Evolutionary conservation across 2,888 invertebrate genomes (phyloP).

Genomic region (Itoplectis maculator): DNA sequence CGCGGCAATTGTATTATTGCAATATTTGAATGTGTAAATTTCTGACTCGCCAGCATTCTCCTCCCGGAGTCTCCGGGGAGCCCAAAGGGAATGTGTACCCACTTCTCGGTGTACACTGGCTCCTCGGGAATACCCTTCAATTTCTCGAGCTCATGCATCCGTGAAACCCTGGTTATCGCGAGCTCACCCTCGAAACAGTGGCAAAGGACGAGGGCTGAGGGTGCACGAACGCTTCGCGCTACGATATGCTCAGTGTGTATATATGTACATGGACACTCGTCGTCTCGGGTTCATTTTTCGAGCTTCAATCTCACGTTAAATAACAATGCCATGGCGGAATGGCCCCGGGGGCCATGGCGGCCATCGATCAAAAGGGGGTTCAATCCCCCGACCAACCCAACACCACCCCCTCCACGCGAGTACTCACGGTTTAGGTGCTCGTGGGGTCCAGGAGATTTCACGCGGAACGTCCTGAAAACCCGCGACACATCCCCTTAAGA

Average conservation of each 20-base stretch:
- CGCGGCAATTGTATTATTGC: conserved; percentile 17
- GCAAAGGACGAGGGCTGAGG: conserved; percentile 22
- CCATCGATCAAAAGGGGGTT: conserved; percentile 77
- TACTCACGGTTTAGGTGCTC: not conserved
- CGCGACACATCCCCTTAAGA: conserved; percentile 53
- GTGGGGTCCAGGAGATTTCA: conserved; percentile 35
- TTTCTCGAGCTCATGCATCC: conserved; percentile 40
- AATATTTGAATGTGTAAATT: conserved; percentile 48
- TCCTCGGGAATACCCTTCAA: conserved; percentile 29
- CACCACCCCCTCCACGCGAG: conserved; percentile 14
- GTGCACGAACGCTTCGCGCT: conserved; percentile 9
- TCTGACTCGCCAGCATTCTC: conserved; percentile 22
- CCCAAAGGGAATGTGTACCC: not conserved
- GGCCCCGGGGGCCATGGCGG: conserved; percentile 71
- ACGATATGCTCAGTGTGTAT: not conserved
- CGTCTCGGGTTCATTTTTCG: conserved; percentile 45
- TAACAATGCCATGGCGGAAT: conserved; percentile 66
- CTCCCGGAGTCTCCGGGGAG: conserved; percentile 28
- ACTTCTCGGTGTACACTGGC: conserved; percentile 23
- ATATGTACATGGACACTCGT: not conserved
- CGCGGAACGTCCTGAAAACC: conserved; percentile 48
- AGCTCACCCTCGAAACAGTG: conserved; percentile 18
- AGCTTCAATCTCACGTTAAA: conserved; percentile 72
- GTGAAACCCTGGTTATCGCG: conserved; percentile 29
- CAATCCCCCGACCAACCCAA: conserved; percentile 2